A percentile compares a stretch with the other conserved stretches of the same genome.
These are phyloP conservation scores for Carassius auratus DNA, from an alignment of 2,113 vertebrate genomes.

Conservation along the genomic window DNA sequence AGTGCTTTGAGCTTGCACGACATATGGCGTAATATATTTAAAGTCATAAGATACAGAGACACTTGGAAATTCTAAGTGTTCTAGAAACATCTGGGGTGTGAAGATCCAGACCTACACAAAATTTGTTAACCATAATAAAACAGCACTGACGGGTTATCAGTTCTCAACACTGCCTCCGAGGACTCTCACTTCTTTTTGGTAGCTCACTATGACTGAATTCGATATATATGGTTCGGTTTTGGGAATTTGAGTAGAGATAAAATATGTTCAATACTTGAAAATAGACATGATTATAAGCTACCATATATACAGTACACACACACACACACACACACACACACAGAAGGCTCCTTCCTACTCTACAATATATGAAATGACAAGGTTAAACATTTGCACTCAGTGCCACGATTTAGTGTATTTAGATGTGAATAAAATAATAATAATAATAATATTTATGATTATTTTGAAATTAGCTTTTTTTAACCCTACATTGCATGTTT, in stretches of 20 bases:
- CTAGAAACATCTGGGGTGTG: conserved; percentile 61
- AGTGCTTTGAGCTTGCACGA: conserved; percentile 27
- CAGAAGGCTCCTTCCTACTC: conserved; percentile 35
- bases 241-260: conserved; percentile 46
- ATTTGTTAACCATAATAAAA: conserved; percentile 67
- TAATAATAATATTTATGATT: no score
- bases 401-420: neutral
- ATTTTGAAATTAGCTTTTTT: no score
- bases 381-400: neutral
- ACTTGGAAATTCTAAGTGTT: conserved; percentile 47
- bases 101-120: conserved; percentile 69
- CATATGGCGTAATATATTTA: conserved; percentile 24
- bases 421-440: no score
- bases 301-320: conserved; percentile 37
- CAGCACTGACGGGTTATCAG: conserved; percentile 27
- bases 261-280: conserved; percentile 10
- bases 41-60: conserved; percentile 32
- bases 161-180: neutral
- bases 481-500: no score
- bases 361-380: neutral
- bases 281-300: neutral
- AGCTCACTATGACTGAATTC: neutral
- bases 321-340: neutral
- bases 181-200: neutral
- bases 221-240: conserved; percentile 31